phyloP scores from a whole-genome alignment of 2,797 vertebrate species.

The Gambusia yucatana region DNA sequence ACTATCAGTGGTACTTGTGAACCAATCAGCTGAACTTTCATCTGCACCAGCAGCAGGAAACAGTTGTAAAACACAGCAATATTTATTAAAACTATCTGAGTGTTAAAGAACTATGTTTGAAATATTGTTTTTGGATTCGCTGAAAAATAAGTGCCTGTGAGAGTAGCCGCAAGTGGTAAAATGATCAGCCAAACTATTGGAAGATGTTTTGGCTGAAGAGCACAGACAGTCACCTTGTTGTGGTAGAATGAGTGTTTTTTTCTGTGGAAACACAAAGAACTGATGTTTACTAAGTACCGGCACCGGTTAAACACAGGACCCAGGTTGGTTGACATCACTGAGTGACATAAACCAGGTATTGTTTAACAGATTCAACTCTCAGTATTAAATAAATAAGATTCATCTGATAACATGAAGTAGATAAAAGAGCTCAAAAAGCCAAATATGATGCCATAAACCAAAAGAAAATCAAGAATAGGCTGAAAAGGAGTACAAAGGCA shows the following conservation, averaged over 20 bases:
- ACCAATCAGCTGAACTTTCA: not conserved
- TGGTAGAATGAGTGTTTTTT: not conserved
- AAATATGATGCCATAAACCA: too few relatives aligned
- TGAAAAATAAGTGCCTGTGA: not conserved
- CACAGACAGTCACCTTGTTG: not conserved
- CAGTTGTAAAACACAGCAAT: not conserved
- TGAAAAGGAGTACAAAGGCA: too few relatives aligned
- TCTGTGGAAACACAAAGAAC: too few relatives aligned
- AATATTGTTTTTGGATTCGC: not conserved
- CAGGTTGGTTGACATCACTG: not conserved
- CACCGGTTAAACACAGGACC: not conserved
- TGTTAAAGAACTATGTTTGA: not conserved
- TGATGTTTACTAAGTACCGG: not conserved
- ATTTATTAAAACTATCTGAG: not conserved
- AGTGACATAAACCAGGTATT: not conserved
- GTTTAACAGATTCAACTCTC: not conserved
- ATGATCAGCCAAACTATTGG: not conserved
- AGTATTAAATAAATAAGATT: not conserved
- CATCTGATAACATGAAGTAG: too few relatives aligned
- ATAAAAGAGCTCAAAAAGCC: too few relatives aligned
- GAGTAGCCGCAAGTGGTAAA: not conserved
- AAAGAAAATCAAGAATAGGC: too few relatives aligned
- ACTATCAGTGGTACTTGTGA: not conserved
- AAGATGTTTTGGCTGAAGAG: not conserved
- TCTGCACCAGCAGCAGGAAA: not conserved